These are phyloP conservation scores for Oligia fasciuncula DNA, from an alignment of 2,888 invertebrate genomes.

Conservation along the genomic window DNA sequence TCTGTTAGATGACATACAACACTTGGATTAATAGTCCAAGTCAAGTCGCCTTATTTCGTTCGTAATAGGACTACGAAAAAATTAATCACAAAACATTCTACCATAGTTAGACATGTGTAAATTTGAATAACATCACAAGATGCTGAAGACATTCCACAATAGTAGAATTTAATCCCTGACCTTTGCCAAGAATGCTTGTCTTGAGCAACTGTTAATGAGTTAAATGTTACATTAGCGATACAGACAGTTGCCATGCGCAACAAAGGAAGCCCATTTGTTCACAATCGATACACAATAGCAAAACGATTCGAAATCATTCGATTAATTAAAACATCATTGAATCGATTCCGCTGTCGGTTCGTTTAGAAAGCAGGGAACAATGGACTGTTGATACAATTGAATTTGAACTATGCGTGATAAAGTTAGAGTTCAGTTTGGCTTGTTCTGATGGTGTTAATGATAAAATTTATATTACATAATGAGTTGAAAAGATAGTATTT, in stretches of 20 bases:
- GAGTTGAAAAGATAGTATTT: conserved; percentile 39
- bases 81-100: neutral
- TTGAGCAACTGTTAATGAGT: conserved; percentile 14
- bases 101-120: neutral
- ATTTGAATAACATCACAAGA: neutral
- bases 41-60: neutral
- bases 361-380: conserved; percentile 66
- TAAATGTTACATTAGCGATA: conserved; percentile 11
- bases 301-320: conserved; percentile 60
- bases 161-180: conserved; percentile 18
- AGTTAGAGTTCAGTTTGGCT: conserved; percentile 11
- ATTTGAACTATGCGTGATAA: conserved; percentile 2
- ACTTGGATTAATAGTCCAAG: neutral
- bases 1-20: neutral
- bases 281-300: conserved; percentile 56
- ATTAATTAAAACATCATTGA: conserved; percentile 66
- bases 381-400: conserved; percentile 22
- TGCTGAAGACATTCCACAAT: neutral
- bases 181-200: conserved; percentile 21
- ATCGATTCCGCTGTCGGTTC: conserved; percentile 58
- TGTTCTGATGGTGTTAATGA: conserved; percentile 4
- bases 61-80: neutral
- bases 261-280: conserved; percentile 55
- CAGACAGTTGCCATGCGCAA: conserved; percentile 41
- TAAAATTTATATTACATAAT: conserved; percentile 46